A percentile compares a stretch with the other conserved stretches of the same genome.
phyloP scores from a whole-genome alignment of 1,140 invertebrate genomes.

The Helicorthomorpha holstii region DNA sequence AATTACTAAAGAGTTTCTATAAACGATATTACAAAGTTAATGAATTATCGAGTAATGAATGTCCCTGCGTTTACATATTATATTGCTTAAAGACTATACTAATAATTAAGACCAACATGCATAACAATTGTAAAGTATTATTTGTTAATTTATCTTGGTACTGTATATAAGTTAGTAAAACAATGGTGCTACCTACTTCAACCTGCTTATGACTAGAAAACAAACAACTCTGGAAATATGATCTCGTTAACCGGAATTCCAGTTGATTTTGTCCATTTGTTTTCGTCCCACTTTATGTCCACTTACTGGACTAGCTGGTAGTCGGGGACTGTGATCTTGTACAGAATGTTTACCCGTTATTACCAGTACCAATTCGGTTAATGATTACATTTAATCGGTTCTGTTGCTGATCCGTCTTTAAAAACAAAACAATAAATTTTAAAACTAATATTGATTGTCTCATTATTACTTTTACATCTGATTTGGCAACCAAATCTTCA shows the following conservation, averaged over 20 bases:
- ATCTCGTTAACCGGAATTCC: constrained; percentile 46
- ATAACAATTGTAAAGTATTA: no score
- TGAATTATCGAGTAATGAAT: no score
- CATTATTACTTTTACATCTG: constrained; percentile 63
- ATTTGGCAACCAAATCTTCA: constrained; percentile 62
- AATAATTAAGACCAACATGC: no score
- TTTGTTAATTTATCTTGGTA: no score
- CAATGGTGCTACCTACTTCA: no score
- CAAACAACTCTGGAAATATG: constrained; percentile 77
- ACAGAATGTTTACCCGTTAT: no score
- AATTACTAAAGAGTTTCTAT: no score
- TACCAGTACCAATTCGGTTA: constrained; percentile 46
- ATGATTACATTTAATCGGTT: constrained; percentile 82
- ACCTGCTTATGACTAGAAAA: no score
- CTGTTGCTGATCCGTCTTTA: constrained; percentile 66
- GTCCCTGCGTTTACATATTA: no score
- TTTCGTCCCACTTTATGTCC: constrained; percentile 20
- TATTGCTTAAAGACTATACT: no score
- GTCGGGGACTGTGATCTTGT: constrained; percentile 14
- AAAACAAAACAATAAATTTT: constrained; percentile 1
- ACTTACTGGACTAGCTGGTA: constrained; percentile 14
- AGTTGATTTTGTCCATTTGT: constrained; percentile 13
- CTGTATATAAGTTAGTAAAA: no score
- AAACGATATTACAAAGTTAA: no score
- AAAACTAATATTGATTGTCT: constrained; percentile 8